Evolutionary conservation across 2,888 invertebrate genomes (phyloP).

Genomic region (Brassicogethes aeneus): DNA sequence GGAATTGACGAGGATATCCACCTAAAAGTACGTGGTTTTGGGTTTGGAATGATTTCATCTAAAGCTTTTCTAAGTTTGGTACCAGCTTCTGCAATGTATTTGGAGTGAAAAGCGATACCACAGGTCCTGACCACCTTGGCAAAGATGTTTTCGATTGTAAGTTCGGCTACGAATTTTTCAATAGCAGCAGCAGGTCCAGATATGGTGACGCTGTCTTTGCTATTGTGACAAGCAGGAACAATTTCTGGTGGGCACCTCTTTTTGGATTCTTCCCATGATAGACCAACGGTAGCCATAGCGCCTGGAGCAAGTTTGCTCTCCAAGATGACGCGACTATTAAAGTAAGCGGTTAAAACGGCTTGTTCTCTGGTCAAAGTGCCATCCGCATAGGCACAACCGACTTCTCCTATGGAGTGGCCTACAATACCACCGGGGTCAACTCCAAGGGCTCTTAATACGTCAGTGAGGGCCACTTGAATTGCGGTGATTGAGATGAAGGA

Average conservation of each 20-base stretch:
- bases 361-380: constrained; percentile 93
- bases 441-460: no score
- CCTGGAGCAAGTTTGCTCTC: constrained; percentile 67
- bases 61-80: constrained; percentile 79
- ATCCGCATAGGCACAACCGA: no score
- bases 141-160: constrained; percentile 69
- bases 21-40: constrained; percentile 66
- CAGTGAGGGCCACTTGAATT: constrained; percentile 91
- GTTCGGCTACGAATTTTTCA: constrained; percentile 56
- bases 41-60: constrained; percentile 71
- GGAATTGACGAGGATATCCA: constrained; percentile 96
- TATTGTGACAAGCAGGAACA: constrained; percentile 90
- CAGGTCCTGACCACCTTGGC: constrained; percentile 80
- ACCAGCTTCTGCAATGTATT: constrained; percentile 79
- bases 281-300: no score
- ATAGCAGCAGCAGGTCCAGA: constrained; percentile 76
- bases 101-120: constrained; percentile 90
- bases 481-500: constrained; percentile 93
- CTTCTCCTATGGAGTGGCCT: constrained; percentile 94
- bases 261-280: constrained; percentile 79
- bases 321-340: constrained; percentile 77
- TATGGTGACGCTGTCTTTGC: constrained; percentile 85
- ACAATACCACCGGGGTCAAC: constrained; percentile 87
- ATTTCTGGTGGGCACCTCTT: constrained; percentile 69
- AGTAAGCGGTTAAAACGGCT: constrained; percentile 88